These are phyloP conservation scores for Epinephelus awoara DNA, from an alignment of 2,797 vertebrate species.

Conservation along the genomic window DNA sequence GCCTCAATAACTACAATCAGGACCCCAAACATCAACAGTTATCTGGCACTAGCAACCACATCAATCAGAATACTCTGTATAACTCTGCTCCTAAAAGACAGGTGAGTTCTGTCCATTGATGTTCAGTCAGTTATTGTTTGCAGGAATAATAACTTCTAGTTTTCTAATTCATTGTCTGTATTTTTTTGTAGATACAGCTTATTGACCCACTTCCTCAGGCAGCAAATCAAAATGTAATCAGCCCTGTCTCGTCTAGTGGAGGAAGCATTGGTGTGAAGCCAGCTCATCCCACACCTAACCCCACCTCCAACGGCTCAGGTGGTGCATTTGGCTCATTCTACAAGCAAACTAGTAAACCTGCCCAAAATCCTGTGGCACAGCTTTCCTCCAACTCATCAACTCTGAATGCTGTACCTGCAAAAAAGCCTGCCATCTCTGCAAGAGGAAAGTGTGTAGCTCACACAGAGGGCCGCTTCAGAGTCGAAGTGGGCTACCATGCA, in stretches of 20 bases:
- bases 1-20: slow-evolving; percentile 13
- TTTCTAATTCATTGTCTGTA: not conserved
- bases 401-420: slow-evolving; percentile 57
- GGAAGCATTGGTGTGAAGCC: slow-evolving; percentile 41
- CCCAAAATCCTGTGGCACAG: slow-evolving; percentile 49
- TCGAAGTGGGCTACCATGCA: slow-evolving; percentile 91
- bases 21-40: slow-evolving; percentile 7
- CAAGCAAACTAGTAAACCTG: slow-evolving; percentile 64
- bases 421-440: slow-evolving; percentile 76
- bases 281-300: slow-evolving; percentile 42
- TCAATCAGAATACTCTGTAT: slow-evolving; percentile 12
- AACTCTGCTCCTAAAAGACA: slow-evolving; percentile 40
- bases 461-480: slow-evolving; percentile 88
- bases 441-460: slow-evolving; percentile 89
- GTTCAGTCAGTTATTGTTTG: not conserved
- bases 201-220: slow-evolving; percentile 57
- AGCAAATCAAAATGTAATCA: slow-evolving; percentile 48
- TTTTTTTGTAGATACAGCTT: slow-evolving; percentile 63
- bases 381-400: slow-evolving; percentile 42
- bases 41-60: slow-evolving; percentile 12
- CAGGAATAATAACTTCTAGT: not conserved
- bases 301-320: slow-evolving; percentile 30
- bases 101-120: slow-evolving; percentile 50
- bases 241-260: slow-evolving; percentile 19
- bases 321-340: slow-evolving; percentile 69